Conservation (phyloP, 1,140 invertebrate species). For the Solen grandis region DNA sequence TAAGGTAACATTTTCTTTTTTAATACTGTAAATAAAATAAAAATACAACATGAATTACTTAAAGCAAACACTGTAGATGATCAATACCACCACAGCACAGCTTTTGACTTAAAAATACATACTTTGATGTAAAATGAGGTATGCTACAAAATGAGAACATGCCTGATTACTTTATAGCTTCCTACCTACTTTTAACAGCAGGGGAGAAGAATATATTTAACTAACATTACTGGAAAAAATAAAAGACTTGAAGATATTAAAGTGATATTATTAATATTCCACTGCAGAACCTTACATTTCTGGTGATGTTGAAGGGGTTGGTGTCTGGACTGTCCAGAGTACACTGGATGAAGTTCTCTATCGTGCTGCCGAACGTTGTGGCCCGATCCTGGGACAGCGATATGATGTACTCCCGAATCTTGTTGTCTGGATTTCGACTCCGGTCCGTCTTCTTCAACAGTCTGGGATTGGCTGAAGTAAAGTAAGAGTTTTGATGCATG, state of each 20-base stretch:
- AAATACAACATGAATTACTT: conserved; percentile 3
- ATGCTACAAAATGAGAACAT: too few relatives aligned
- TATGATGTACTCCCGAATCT: conserved; percentile 79
- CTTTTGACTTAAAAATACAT: too few relatives aligned
- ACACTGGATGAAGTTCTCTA: conserved; percentile 96
- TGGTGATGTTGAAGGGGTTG: conserved; percentile 93
- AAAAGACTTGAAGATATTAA: too few relatives aligned
- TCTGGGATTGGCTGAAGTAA: conserved; percentile 42
- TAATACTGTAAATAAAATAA: too few relatives aligned
- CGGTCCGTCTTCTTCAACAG: conserved; percentile 31
- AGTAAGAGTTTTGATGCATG: background rate
- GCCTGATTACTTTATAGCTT: too few relatives aligned
- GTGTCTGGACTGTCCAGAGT: conserved; percentile 94
- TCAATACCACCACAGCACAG: background rate
- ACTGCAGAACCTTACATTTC: conserved; percentile 93
- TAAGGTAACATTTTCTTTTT: too few relatives aligned
- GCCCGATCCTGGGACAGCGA: conserved; percentile 91
- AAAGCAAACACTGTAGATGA: background rate
- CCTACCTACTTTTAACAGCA: too few relatives aligned
- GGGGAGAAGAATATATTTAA: too few relatives aligned
- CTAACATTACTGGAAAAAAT: too few relatives aligned
- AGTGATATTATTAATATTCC: too few relatives aligned
- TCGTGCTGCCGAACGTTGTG: conserved; percentile 87
- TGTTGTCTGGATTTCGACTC: conserved; percentile 43
- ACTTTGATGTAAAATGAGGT: too few relatives aligned